Conservation (phyloP, 2,113 vertebrate genomes). For the Percopsis transmontana region DNA sequence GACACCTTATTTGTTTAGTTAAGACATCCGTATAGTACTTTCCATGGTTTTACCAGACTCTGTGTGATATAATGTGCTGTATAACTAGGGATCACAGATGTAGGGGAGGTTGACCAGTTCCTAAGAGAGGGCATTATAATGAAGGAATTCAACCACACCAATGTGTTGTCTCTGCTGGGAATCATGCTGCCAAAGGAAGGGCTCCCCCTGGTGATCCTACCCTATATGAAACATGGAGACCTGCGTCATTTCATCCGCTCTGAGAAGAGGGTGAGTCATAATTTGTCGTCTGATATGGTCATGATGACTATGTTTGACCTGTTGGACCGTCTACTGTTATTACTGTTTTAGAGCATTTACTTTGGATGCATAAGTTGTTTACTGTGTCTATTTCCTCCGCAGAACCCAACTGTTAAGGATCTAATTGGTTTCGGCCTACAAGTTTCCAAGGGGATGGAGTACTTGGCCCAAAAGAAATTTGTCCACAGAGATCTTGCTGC, state of each 20-base stretch:
- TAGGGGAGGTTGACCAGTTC: constrained; percentile 93
- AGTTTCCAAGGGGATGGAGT: constrained; percentile 94
- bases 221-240: constrained; percentile 94
- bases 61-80: constrained; percentile 6
- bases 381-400: constrained; percentile 5
- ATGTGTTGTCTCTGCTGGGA: constrained; percentile 90
- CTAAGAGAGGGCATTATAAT: constrained; percentile 94
- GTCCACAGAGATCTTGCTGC: constrained; percentile 96
- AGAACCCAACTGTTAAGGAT: constrained; percentile 96
- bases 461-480: constrained; percentile 92
- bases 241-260: constrained; percentile 90
- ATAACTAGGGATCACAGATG: constrained; percentile 86
- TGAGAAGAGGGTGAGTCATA: constrained; percentile 81
- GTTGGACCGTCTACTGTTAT: neutral
- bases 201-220: constrained; percentile 90
- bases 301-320: constrained; percentile 7
- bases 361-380: neutral
- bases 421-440: constrained; percentile 94
- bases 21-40: neutral
- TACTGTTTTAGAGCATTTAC: neutral
- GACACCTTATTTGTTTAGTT: neutral
- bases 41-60: neutral
- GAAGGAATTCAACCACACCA: constrained; percentile 90
- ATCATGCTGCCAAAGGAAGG: constrained; percentile 87
- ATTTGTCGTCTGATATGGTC: neutral